These are phyloP conservation scores for Tenthredo notha DNA, from an alignment of 2,888 invertebrate species.

Conservation along the genomic window DNA sequence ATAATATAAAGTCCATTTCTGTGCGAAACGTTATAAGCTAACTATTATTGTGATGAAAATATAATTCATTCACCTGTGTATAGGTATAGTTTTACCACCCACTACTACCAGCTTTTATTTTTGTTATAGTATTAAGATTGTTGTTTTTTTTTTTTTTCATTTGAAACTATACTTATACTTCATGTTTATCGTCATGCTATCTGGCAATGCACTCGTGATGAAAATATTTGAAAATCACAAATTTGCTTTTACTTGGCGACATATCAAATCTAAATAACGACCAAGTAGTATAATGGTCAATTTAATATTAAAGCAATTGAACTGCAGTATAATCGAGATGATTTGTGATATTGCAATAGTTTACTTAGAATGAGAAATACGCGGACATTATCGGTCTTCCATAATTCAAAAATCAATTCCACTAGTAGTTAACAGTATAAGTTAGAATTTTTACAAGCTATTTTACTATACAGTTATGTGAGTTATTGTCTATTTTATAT, in stretches of 20 bases:
- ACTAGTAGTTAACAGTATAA: background rate
- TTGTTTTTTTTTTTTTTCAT: too few species aligned
- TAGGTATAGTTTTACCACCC: background rate
- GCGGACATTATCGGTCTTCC: background rate
- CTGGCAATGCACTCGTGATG: constrained; percentile 23
- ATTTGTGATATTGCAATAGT: background rate
- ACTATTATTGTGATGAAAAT: background rate
- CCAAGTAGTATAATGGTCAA: background rate
- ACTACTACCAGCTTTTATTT: background rate
- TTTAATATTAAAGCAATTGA: background rate
- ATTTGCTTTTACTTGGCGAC: constrained; percentile 7
- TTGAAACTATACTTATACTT: constrained; percentile 4
- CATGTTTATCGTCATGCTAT: constrained; percentile 28
- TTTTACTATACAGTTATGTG: background rate
- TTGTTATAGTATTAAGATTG: background rate
- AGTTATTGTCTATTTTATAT: background rate
- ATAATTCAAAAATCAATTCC: background rate
- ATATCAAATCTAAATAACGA: background rate
- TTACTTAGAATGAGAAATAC: background rate
- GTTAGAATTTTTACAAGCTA: background rate
- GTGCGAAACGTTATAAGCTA: background rate
- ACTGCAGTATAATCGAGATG: background rate
- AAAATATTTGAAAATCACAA: background rate
- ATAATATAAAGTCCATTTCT: background rate
- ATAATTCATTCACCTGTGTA: background rate